Conservation (phyloP, 2,888 invertebrate genomes). For the Sepioteuthis lessoniana region DNA sequence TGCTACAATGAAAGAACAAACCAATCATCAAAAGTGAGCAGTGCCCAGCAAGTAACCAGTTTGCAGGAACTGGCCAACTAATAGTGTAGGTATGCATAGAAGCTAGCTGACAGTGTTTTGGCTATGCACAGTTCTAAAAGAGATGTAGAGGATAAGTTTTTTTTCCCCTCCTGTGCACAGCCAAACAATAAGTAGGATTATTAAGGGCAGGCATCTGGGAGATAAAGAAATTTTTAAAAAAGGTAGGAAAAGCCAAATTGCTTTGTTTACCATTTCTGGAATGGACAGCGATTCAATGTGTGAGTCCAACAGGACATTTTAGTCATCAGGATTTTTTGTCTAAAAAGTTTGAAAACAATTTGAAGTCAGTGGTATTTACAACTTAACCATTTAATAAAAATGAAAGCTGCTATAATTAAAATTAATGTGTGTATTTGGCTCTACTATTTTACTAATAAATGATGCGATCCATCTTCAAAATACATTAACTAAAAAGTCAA, state of each 20-base stretch:
- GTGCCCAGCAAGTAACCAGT: neutral
- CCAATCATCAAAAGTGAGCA: neutral
- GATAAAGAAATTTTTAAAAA: neutral
- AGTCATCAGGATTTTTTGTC: neutral
- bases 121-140: neutral
- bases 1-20: neutral
- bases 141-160: no score
- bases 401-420: neutral
- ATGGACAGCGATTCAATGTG: neutral
- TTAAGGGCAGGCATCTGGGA: neutral
- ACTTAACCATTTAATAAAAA: neutral
- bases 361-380: neutral
- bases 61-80: neutral
- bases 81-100: neutral
- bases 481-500: neutral
- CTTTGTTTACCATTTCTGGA: constrained; percentile 6
- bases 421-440: neutral
- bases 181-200: neutral
- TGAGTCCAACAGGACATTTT: neutral
- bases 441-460: neutral
- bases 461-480: neutral
- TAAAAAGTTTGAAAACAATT: neutral
- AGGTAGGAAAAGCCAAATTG: neutral
- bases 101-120: neutral
- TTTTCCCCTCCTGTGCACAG: neutral